Conservation (phyloP, 2,888 invertebrate genomes). For the Drosophila aldrichi region DNA sequence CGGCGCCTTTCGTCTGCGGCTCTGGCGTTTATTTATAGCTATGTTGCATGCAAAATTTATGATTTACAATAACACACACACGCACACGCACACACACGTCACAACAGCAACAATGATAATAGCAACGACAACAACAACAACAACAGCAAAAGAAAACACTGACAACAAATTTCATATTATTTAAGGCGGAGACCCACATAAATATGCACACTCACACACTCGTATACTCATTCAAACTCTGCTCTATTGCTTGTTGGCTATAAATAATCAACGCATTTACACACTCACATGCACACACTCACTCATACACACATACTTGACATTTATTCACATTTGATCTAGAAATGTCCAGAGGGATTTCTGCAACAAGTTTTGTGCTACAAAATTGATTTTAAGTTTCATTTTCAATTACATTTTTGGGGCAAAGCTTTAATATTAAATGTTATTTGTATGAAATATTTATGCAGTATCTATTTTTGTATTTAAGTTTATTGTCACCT, state of each 20-base stretch:
- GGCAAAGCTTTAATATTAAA: background rate
- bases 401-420: conserved; percentile 5
- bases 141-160: conserved; percentile 26
- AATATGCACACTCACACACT: background rate
- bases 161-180: conserved; percentile 34
- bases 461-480: no score
- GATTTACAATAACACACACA: conserved; percentile 67
- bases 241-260: conserved; percentile 27
- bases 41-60: conserved; percentile 76
- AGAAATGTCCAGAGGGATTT: background rate
- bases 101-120: conserved; percentile 47
- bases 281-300: conserved; percentile 10
- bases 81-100: conserved; percentile 45
- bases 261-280: conserved; percentile 39
- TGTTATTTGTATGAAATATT: background rate
- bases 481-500: background rate
- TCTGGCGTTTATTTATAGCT: conserved; percentile 72
- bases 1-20: conserved; percentile 45
- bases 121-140: conserved; percentile 24
- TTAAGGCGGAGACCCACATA: conserved; percentile 21
- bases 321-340: conserved; percentile 23
- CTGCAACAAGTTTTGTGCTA: conserved; percentile 30
- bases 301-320: conserved; percentile 3
- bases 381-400: conserved; percentile 1
- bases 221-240: background rate